A percentile compares a stretch with the other conserved stretches of the same genome.
Conservation (phyloP, 2,113 vertebrate species). For the Sceloporus undulatus region DNA sequence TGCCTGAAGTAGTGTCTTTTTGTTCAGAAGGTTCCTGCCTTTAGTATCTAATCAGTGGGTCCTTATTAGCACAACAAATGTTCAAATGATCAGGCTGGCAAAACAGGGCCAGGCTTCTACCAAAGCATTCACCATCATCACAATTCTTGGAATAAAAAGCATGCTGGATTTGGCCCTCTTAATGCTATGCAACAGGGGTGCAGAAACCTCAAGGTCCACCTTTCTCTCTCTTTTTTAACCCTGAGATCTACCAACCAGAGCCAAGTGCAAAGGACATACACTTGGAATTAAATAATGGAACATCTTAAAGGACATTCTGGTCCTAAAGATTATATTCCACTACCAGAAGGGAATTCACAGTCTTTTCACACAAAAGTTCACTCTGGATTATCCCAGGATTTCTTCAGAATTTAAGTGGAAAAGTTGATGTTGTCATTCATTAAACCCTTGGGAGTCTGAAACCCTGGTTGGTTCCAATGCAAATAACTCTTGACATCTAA, state of each 20-base stretch:
- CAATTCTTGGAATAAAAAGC: not conserved
- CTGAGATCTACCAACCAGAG: not conserved
- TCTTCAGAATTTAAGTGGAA: not conserved
- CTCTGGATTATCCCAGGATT: not conserved
- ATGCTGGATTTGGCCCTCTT: not conserved
- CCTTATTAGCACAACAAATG: not conserved
- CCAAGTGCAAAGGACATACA: not conserved
- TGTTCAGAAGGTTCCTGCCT: not conserved
- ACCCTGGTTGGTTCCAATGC: not conserved
- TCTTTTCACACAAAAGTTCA: not conserved
- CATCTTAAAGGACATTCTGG: not conserved
- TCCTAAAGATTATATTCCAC: not conserved
- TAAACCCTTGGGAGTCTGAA: not conserved
- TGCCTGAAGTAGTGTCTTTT: not conserved
- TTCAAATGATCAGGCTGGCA: not conserved
- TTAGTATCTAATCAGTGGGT: not conserved
- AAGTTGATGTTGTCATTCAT: not conserved
- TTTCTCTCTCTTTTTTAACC: not conserved
- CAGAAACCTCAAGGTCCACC: not conserved
- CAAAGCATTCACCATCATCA: not conserved
- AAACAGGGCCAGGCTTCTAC: not conserved
- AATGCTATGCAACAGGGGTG: not conserved
- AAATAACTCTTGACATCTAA: not conserved
- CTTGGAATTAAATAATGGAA: not conserved
- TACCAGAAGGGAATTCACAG: not conserved